Base-by-base conservation (phyloP, 2,888 invertebrate species). In the Drosophila nigricruria region DNA sequence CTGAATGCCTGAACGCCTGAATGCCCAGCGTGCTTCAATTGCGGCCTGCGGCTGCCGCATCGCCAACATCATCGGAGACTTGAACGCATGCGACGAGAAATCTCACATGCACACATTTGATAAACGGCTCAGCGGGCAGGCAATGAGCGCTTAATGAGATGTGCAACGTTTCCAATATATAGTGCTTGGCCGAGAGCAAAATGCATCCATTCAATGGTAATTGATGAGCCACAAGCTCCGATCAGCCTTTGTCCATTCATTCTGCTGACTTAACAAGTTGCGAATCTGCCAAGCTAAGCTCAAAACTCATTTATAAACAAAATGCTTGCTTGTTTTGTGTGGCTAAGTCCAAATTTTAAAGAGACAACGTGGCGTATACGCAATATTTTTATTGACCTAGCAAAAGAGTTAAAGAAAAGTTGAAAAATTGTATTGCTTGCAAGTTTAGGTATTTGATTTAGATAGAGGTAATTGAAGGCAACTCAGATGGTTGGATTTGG, bases 61-160 rank as follows among this genome's bases (percentile, higher is more conserved):
- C 23, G 20, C 32, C 20, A 8, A n/a, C 18, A 5, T 16, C 18
- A 18, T 18, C 23, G 20, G 38, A 27, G 12, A n/a, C 18, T 9
- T 16, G 1, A 45, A 27, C 10, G 4, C 18, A 36, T 23, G 6
- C 23, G n/a, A n/a, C n/a, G n/a, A 5, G 16, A n/a, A n/a, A 43
- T 18, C 49, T 49, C 49, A 27, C 49, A 54, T 43, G 62, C 68
- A 56, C 53, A 54, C 61, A 62, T 63, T 79, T 81, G 85, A 87
- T 73, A 69, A 79, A 83, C 69, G 71, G 49, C 53, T 66, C 62
- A 38, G 16, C 60, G 45, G 42, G 43, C 27, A 10, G 25, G 25
- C 50, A 56, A 14, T 58, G 42, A 32, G 16, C 68, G 66, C 68
- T 57, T 79, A 87, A 82, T 84, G 76, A 84, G 82, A 64, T 64